phyloP scores from a whole-genome alignment of 2,797 vertebrate genomes.

The Arrhamphus sclerolepis region DNA sequence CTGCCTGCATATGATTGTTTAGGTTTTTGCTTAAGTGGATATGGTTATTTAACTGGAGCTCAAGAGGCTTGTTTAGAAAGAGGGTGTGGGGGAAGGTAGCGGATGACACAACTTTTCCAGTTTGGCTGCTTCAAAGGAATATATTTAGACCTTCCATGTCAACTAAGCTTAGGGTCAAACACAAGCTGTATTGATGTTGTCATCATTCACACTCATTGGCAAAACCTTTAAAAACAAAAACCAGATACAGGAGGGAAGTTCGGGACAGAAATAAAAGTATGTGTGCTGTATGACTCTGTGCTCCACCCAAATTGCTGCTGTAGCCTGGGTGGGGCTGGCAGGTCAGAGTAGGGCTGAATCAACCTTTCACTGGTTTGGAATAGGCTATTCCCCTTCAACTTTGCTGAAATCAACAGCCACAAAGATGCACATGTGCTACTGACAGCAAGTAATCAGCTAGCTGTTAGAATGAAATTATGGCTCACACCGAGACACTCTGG shows the following conservation, averaged over 20 bases:
- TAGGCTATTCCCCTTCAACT: background rate
- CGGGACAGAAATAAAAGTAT: slow-evolving; percentile 18
- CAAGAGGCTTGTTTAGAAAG: slow-evolving; percentile 44
- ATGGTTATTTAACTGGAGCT: slow-evolving; percentile 35
- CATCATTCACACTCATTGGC: slow-evolving; percentile 13
- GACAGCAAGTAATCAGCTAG: slow-evolving; percentile 1
- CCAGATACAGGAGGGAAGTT: background rate
- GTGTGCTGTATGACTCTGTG: slow-evolving; percentile 4
- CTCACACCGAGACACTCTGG: background rate
- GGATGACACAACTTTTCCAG: slow-evolving; percentile 66
- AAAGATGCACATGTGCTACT: slow-evolving; percentile 5
- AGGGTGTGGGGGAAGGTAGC: slow-evolving; percentile 31
- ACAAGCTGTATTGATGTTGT: slow-evolving; percentile 1
- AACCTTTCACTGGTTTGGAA: slow-evolving; percentile 13
- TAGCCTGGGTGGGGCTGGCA: slow-evolving; percentile 26
- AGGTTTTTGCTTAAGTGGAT: slow-evolving; percentile 12
- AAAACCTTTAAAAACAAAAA: slow-evolving; percentile 12
- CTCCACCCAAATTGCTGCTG: slow-evolving; percentile 16
- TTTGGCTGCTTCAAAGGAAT: slow-evolving; percentile 59
- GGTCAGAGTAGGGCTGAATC: slow-evolving; percentile 10
- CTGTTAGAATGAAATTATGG: background rate
- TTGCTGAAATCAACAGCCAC: slow-evolving; percentile 9
- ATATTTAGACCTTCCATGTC: slow-evolving; percentile 65
- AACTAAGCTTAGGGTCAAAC: slow-evolving; percentile 52
- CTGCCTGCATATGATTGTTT: slow-evolving; percentile 17